Evolutionary conservation across 2,888 invertebrate species (phyloP).

Genomic region (Cephus pulcher): DNA sequence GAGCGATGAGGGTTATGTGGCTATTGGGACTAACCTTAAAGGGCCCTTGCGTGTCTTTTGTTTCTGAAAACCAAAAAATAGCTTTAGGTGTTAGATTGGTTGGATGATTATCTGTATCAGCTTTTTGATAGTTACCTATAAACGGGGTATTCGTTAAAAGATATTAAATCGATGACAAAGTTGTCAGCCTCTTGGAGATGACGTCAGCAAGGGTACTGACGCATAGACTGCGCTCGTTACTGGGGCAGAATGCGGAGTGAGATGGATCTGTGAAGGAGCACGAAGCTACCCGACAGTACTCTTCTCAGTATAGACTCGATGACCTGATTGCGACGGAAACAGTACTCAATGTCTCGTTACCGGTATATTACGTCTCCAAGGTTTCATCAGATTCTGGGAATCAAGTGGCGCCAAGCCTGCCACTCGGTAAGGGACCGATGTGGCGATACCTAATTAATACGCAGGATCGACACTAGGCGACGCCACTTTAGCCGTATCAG

Average conservation of each 20-base stretch:
- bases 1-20: neutral
- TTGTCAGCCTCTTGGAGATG: neutral
- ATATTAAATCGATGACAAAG: neutral
- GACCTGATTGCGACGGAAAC: conserved; percentile 27
- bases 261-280: neutral
- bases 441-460: neutral
- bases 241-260: conserved; percentile 1
- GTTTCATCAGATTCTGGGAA: neutral
- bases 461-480: neutral
- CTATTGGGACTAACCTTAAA: neutral
- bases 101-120: neutral
- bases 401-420: neutral
- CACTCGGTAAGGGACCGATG: neutral
- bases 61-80: neutral
- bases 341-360: conserved; percentile 24
- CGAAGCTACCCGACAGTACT: conserved; percentile 8
- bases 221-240: neutral
- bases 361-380: conserved; percentile 13
- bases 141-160: neutral
- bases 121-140: neutral
- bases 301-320: conserved; percentile 20
- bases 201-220: neutral
- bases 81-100: neutral
- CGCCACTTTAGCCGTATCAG: neutral
- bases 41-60: neutral